Evolutionary conservation across 2,888 invertebrate genomes (phyloP), one percentile per base, ranked within the genome.

Genomic region (Ormyrus labotus): DNA sequence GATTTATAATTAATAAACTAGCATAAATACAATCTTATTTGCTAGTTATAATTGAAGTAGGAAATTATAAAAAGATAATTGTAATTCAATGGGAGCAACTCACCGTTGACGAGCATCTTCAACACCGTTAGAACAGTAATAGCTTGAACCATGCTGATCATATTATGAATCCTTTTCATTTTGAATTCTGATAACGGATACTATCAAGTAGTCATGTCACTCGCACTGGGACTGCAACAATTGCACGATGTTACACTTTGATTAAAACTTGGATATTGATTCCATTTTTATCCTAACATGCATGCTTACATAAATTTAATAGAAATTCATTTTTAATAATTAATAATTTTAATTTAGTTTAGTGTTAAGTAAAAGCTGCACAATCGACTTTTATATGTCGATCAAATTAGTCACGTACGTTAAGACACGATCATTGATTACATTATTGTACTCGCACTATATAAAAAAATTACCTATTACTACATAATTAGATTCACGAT

Each of bases 121-220:
- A 96, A 93, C 92, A 96, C 95, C 88, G 96, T 96, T 87, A 96
- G 93, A 89, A 96, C 95, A 90, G 96, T 95, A 90, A 96, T 95
- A 92, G 95, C 95, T 94, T 96, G 95, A 93, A 96, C 95, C 94
- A 96, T 95, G 88, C 91, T 93, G 91, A 93, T 92, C 86, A 93
- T 89, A 90, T 92, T 92, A 87, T 91, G 91, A 88, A 91, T 91
- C 90, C 91, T 93, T 92, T 90, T 93, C 93, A 94, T 94, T 92
- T 93, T 93, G 92, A 89, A 89, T 75, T 79, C 76, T 76, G 80
- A 81, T 83, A 64, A 79, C 81, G 11, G 78, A 70, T 65, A 83
- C 83, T 86, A 87, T 87, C 86, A 85, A 86, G 88, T 86, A 87
- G 88, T 88, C 90, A 89, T 90, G 86, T 87, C 89, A 89, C 86